Base-by-base conservation (phyloP, 2,888 invertebrate species). In the Tipula vernalis region DNA sequence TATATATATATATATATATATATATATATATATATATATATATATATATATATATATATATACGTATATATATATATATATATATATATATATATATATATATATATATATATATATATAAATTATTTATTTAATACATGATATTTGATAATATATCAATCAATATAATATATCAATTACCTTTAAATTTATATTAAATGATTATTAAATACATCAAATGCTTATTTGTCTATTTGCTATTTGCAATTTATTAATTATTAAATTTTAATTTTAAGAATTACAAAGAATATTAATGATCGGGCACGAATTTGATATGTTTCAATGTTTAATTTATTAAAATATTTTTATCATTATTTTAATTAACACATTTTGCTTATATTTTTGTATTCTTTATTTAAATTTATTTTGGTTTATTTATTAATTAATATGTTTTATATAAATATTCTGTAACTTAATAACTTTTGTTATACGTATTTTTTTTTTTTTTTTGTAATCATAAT, bases 241-340 rank as follows among this genome's bases (percentile, higher is more conserved):
- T 44, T 85, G 15, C 18, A 44, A 42, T 41, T 85, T 85, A 42
- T 44, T 85, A 39, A 85, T 18, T 8, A 42, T 85, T 44, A 36
- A n/a, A 85, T 85, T 41, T 85, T 8, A 85, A 85, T 39, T 85
- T 85, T 44, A 85, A 85, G 42, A 42, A 42, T 85, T 85, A 39
- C 36, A 85, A 39, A 85, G 85, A 87, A 88, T 88, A 87, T 87
- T 83, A 89, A 88, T 88, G 89, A 89, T 91, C 91, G 91, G 91
- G 91, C 91, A 91, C 91, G 90, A 91, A 90, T 89, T 91, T 91
- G 91, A 91, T 91, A 91, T 91, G 91, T 91, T 91, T 91, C 90
- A 90, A 91, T 90, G 85, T 85, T 42, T 10, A 57, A 57, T 47
- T 84, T 44, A 86, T 83, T 86, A 86, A 86, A 86, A 36, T 86